Base-by-base conservation (phyloP, 1,140 invertebrate species). In the Agrypnia vestita region DNA sequence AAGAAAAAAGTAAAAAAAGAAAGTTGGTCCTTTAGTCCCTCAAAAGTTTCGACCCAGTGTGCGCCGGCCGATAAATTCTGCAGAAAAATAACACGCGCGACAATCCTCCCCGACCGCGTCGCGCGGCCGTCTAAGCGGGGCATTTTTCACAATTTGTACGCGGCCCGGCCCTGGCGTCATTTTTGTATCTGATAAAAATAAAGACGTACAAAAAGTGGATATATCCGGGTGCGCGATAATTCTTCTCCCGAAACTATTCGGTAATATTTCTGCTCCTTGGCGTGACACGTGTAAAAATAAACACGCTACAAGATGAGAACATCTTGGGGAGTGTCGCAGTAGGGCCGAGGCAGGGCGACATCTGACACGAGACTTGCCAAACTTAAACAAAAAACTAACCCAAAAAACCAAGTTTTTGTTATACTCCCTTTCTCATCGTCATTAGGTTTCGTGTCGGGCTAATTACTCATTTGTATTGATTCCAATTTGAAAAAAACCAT, bases 221-320 rank as follows among this genome's bases (percentile, higher is more conserved):
- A 62, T 62, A 62, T 62, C 61, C 44, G 64, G 64, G 64, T 46
- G 46, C 44, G 8, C 49, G 25, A 62, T 69, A 69, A 47, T 47
- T 69, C 64, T 47, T 69, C 64, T 69, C 44, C n/a, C 15, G 13
- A 47, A 69, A 69, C 43, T 69, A 69, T 69, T 47, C 44, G 12
- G 49, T 73, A 73, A 73, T 73, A 73, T 73, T 73, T 73, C 69
- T 53, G 69, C 25, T 73, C 53, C 47, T 73, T 73, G 51, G 69
- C 64, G 19, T 69, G 69, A 73, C 69, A 55, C 15, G 69, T 73
- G 69, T 73, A 73, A 73, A 73, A 73, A 73, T 73, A 73, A 73
- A 35, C 64, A 69, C 21, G 64, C 25, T 25, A 69, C 64, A 69
- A 69, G 64, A 69, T 46, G 43, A 46, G 43, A 69, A 69, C 64